Evolutionary conservation across 1,140 invertebrate species (phyloP).

Genomic region (Steinernema feltiae): DNA sequence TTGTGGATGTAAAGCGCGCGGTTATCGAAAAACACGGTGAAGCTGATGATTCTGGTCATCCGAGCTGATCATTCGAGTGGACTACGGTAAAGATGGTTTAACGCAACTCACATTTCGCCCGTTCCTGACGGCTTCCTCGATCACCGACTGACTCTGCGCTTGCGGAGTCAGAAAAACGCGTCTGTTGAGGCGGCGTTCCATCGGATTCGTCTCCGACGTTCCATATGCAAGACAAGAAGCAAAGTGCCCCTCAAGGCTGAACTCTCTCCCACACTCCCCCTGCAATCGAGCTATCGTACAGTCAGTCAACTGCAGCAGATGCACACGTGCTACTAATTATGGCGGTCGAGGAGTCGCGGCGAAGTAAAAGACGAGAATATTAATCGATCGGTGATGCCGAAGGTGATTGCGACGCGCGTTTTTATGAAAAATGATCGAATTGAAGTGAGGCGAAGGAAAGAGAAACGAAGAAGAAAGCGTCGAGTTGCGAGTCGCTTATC

Average conservation of each 20-base stretch:
- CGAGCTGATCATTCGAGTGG: background rate
- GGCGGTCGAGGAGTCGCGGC: background rate
- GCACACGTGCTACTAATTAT: background rate
- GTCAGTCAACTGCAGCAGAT: background rate
- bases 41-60: background rate
- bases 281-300: background rate
- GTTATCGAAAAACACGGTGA: constrained; percentile 14
- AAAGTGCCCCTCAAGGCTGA: background rate
- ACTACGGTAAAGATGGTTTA: background rate
- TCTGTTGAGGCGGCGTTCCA: constrained; percentile 30
- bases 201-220: background rate
- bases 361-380: background rate
- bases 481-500: background rate
- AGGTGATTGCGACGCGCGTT: background rate
- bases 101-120: constrained; percentile 20
- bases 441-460: too few species aligned
- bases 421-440: background rate
- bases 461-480: background rate
- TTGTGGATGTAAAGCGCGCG: background rate
- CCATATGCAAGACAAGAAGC: background rate
- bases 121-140: constrained; percentile 20
- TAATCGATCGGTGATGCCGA: background rate
- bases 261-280: background rate
- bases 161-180: constrained; percentile 19
- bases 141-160: constrained; percentile 8